Conservation (phyloP, 2,113 vertebrate genomes). For the Istiophorus platypterus region DNA sequence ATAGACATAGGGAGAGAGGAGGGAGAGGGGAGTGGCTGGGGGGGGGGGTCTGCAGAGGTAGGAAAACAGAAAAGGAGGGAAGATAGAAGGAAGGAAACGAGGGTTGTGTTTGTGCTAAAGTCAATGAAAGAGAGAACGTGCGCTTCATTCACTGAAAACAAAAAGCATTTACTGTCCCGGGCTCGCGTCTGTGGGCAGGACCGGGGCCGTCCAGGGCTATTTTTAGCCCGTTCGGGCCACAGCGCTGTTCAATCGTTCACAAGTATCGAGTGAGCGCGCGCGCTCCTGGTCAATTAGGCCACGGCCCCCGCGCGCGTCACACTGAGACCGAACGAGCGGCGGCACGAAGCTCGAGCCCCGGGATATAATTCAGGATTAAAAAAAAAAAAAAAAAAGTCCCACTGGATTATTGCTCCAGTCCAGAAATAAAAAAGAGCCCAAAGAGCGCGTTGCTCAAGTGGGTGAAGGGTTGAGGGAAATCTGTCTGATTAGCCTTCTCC, state of each 20-base stretch:
- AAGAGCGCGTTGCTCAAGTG: slow-evolving; percentile 37
- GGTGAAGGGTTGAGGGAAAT: slow-evolving; percentile 54
- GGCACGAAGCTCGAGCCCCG: no score
- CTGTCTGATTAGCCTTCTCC: slow-evolving; percentile 77
- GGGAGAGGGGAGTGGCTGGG: not conserved
- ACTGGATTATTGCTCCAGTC: not conserved
- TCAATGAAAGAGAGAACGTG: slow-evolving; percentile 17
- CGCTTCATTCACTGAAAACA: not conserved
- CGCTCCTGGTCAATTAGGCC: slow-evolving; percentile 35
- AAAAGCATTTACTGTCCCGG: not conserved
- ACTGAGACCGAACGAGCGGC: not conserved
- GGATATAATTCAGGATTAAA: no score
- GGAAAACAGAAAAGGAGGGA: fast-evolving
- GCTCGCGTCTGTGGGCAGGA: no score
- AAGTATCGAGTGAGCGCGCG: slow-evolving; percentile 45
- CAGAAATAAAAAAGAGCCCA: not conserved
- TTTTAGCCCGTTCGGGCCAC: not conserved
- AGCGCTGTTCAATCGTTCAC: slow-evolving; percentile 31
- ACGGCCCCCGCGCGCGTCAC: not conserved
- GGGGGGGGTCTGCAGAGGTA: not conserved
- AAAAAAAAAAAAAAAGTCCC: no score
- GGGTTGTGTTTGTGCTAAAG: not conserved
- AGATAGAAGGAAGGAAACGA: no score
- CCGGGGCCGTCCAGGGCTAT: no score
- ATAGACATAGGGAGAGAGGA: not conserved